phyloP scores from a whole-genome alignment of 1,140 invertebrate genomes.

The Ceratitis capitata region DNA sequence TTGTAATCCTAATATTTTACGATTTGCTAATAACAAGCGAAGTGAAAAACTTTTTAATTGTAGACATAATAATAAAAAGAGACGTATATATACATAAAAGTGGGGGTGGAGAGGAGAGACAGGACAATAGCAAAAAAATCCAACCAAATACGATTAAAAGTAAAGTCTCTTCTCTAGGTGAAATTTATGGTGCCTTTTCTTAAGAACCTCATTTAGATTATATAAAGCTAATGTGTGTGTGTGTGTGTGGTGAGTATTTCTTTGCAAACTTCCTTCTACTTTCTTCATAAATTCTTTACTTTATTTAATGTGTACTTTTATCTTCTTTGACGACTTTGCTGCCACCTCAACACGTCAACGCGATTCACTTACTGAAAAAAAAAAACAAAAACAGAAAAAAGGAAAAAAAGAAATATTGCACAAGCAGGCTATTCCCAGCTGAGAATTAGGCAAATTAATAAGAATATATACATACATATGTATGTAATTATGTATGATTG shows the following conservation, averaged over 20 bases:
- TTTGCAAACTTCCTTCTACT: background rate
- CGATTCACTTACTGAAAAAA: background rate
- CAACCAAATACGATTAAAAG: background rate
- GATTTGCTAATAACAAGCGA: background rate
- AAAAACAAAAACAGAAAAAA: no score
- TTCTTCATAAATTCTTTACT: background rate
- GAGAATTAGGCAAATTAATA: slow-evolving; percentile 3
- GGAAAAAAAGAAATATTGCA: no score
- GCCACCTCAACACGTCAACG: background rate
- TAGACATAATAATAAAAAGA: background rate
- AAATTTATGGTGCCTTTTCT: no score
- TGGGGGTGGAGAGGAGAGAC: no score
- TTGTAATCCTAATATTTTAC: background rate
- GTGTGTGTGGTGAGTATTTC: background rate
- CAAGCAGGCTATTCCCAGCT: background rate
- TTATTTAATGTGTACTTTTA: slow-evolving; percentile 4
- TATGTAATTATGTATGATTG: no score
- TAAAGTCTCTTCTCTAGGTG: background rate
- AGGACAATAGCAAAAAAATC: no score
- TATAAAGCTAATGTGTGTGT: background rate
- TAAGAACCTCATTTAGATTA: background rate
- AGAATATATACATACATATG: no score
- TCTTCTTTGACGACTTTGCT: background rate
- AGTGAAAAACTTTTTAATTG: background rate
- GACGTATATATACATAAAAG: no score